phyloP scores from a whole-genome alignment of 2,888 invertebrate genomes.

The Pasiphila rectangulata region DNA sequence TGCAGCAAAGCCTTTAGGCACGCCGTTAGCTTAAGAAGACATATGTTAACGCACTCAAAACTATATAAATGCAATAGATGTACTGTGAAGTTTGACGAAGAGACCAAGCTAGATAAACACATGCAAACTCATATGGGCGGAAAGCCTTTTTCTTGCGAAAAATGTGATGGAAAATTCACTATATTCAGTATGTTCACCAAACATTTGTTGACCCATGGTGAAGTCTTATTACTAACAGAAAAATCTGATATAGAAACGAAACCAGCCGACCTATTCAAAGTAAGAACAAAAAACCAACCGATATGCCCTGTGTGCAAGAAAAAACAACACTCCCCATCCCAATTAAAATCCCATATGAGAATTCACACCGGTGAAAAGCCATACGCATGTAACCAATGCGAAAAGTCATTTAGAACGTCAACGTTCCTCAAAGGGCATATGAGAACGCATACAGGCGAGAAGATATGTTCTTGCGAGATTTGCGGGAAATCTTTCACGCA shows the following conservation, averaged over 20 bases:
- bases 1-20: conserved; percentile 1
- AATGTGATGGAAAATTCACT: neutral
- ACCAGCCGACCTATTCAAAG: neutral
- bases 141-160: neutral
- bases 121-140: neutral
- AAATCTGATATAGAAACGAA: neutral
- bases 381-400: neutral
- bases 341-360: neutral
- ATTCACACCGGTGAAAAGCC: conserved; percentile 10
- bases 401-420: neutral
- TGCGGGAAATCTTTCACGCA: conserved; percentile 3
- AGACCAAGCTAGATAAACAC: neutral
- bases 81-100: neutral
- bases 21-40: neutral
- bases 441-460: conserved; percentile 7
- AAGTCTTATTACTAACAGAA: neutral
- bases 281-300: neutral
- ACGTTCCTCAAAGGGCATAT: neutral
- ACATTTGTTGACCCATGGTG: neutral
- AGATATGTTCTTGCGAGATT: neutral
- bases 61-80: neutral
- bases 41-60: neutral
- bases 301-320: neutral
- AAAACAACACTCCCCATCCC: neutral
- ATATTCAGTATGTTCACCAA: neutral